Base-by-base conservation (phyloP, 1,140 invertebrate species). In the Halotydeus destructor region DNA sequence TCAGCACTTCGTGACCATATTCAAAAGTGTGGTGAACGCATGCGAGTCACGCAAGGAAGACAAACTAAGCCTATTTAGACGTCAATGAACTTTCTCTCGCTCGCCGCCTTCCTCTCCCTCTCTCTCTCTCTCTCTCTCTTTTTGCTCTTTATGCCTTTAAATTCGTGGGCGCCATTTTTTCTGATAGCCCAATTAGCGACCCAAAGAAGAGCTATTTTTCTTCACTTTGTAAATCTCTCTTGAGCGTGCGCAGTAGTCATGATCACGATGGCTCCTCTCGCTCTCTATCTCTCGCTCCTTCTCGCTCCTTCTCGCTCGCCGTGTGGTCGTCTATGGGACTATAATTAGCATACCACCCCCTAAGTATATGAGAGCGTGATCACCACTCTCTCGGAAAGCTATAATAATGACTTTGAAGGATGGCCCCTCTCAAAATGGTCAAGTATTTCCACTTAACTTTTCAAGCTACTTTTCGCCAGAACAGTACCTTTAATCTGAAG, bases 91-190 rank as follows among this genome's bases (percentile, higher is more conserved):
- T 19, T 12, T 50, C 5, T 45, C 36, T 45, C 24, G 31, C 32
- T 39, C 25, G 25, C 33, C 31, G 22, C 11, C 31, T 30, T 28
- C 28, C 48, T 23, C 32, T 18, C 14, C 14, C 12, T 36, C 8
- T 49, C 26, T 38, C 38, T 48, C 30, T 32, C 28, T 31, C 37
- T 40, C 19, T 47, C 45, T 49, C 32, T 47, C 19, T 9, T 2
- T 28, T 21, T 45, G 14, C 48, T 25, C 25, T 22, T 16, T 36
- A 12, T 21, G 8, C 16, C 16, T 3, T 25, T 11, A 19, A 47
- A 16, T 23, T n/a, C 18, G 21, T 19, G 25, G 23, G 30, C 6
- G 18, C 32, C 16, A 22, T 42, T 3, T 18, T 4, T 41, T 21
- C 14, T 24, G 4, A 42, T 18, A 24, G 6, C 3, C 11, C 6